Evolutionary conservation across 2,113 vertebrate genomes (phyloP).

Genomic region (Triplophysa siluroides): DNA sequence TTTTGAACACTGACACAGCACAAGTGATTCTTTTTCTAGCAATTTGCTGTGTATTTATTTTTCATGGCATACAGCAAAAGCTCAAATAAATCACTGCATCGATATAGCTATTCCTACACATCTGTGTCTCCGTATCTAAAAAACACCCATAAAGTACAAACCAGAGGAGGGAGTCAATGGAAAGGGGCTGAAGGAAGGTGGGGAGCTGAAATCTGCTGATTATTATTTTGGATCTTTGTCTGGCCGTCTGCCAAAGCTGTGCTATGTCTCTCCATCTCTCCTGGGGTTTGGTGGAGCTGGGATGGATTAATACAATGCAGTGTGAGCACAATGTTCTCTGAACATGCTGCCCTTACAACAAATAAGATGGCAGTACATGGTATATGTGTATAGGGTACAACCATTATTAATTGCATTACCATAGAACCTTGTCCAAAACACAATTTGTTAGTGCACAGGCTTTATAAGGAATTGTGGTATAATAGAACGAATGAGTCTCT

Average conservation of each 20-base stretch:
- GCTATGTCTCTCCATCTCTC: conserved; percentile 54
- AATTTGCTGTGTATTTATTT: neutral
- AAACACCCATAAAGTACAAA: conserved; percentile 2
- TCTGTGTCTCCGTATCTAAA: neutral
- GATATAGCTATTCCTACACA: neutral
- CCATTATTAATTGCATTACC: no score
- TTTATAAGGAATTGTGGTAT: neutral
- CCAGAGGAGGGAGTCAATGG: neutral
- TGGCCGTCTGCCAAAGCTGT: conserved; percentile 59
- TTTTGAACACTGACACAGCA: conserved; percentile 55
- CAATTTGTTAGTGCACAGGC: neutral
- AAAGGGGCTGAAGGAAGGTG: neutral
- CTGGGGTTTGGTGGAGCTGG: conserved; percentile 58
- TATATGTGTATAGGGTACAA: no score
- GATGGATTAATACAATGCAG: conserved; percentile 45
- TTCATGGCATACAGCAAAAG: neutral
- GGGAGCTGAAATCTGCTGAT: conserved; percentile 52
- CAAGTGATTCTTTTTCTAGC: conserved; percentile 11
- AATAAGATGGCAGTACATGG: neutral
- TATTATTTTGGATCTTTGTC: conserved; percentile 57
- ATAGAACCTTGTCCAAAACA: no score
- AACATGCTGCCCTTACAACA: neutral
- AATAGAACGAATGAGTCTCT: neutral
- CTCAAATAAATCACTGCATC: neutral
- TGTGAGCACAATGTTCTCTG: conserved; percentile 5